Conservation (phyloP, 2,888 invertebrate genomes). For the Drosophila mettleri region DNA sequence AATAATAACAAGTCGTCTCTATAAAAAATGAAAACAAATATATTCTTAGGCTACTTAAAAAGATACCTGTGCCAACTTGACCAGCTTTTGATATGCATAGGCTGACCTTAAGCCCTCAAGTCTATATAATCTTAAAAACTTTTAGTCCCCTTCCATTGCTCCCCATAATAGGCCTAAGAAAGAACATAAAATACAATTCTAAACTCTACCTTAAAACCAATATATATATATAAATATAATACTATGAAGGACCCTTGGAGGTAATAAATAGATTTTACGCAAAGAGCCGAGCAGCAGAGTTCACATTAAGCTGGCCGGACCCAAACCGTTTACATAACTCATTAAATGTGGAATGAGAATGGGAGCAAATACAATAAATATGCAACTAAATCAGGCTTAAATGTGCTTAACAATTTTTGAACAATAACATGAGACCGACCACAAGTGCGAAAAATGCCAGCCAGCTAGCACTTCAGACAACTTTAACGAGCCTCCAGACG, state of each 20-base stretch:
- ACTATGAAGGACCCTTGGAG: neutral
- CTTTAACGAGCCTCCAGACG: constrained; percentile 57
- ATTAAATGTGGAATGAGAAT: constrained; percentile 56
- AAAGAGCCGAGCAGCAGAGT: constrained; percentile 15
- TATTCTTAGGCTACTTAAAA: neutral
- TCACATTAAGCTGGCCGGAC: constrained; percentile 24
- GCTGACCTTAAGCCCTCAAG: neutral
- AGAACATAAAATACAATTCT: neutral
- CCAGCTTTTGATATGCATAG: neutral
- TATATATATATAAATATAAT: neutral
- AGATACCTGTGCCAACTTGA: neutral
- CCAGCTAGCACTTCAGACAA: constrained; percentile 59
- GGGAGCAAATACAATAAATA: constrained; percentile 70
- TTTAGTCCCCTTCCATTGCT: too few species aligned
- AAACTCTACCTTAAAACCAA: neutral
- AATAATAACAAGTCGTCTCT: neutral
- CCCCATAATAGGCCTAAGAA: too few species aligned
- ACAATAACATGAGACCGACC: constrained; percentile 76
- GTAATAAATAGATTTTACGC: constrained; percentile 41
- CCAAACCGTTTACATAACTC: constrained; percentile 73
- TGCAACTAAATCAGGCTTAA: constrained; percentile 81
- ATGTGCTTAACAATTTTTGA: constrained; percentile 81
- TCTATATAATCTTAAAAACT: neutral
- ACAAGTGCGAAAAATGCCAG: constrained; percentile 71
- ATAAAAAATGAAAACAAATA: neutral